A percentile compares a stretch with the other conserved stretches of the same genome.
Evolutionary conservation across 2,888 invertebrate genomes (phyloP).

Genomic region (Hirtodrosophila duncani): DNA sequence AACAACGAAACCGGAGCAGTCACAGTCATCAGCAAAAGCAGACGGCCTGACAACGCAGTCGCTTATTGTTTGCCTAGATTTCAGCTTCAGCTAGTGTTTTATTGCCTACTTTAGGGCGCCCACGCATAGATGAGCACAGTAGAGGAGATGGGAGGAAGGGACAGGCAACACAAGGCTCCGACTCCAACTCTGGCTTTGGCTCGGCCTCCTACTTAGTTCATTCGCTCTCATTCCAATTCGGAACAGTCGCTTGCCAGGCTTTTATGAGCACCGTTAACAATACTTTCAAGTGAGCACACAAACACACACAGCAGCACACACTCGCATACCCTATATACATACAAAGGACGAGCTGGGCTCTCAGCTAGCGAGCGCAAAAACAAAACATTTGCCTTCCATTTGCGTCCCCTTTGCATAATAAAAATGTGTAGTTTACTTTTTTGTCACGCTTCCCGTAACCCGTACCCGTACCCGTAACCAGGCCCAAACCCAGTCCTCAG

Average conservation of each 20-base stretch:
- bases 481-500: conserved; percentile 8
- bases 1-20: conserved; percentile 3
- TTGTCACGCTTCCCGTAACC: no score
- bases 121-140: no score
- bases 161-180: conserved; percentile 10
- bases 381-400: conserved; percentile 72
- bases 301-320: conserved; percentile 33
- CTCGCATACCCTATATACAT: conserved; percentile 12
- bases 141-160: no score
- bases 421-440: conserved; percentile 68
- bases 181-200: background rate
- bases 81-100: conserved; percentile 58
- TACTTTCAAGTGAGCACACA: conserved; percentile 60
- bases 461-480: background rate
- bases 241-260: conserved; percentile 41
- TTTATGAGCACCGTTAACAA: conserved; percentile 60
- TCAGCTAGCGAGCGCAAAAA: conserved; percentile 44
- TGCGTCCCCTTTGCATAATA: conserved; percentile 70
- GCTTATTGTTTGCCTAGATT: conserved; percentile 58
- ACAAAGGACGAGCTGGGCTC: background rate
- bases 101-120: conserved; percentile 58
- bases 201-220: background rate
- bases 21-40: conserved; percentile 4
- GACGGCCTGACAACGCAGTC: conserved; percentile 30
- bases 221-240: background rate